Evolutionary conservation across 2,113 vertebrate genomes (phyloP).

Genomic region (Brachyhypopomus occidentalis): DNA sequence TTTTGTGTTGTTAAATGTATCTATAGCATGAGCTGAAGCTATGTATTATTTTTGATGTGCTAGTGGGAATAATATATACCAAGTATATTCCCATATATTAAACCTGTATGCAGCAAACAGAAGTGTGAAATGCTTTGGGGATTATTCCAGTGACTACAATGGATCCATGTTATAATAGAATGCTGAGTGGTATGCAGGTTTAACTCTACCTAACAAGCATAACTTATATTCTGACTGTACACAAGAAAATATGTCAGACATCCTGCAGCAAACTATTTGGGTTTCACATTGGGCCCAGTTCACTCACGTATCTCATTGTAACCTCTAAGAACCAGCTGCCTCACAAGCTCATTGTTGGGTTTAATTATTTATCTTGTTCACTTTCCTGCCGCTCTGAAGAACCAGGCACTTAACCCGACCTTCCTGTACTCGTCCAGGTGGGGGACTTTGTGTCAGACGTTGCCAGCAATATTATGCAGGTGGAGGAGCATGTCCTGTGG

Average conservation of each 20-base stretch:
- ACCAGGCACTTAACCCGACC: background rate
- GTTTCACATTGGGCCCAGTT: no score
- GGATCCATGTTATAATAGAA: background rate
- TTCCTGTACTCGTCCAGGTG: slow-evolving; percentile 67
- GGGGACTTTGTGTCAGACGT: slow-evolving; percentile 82
- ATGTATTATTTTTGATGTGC: background rate
- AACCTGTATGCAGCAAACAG: background rate
- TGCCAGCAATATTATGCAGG: slow-evolving; percentile 88
- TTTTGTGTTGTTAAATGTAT: background rate
- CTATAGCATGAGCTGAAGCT: background rate
- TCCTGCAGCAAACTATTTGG: no score
- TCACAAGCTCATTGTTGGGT: no score
- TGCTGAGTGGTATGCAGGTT: no score
- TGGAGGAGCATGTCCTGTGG: slow-evolving; percentile 87
- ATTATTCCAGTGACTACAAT: background rate
- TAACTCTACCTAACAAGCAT: no score
- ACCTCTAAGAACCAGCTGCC: no score
- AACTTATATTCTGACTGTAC: no score
- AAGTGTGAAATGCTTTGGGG: background rate
- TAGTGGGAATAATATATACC: background rate
- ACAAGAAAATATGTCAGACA: no score
- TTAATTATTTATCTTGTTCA: no score
- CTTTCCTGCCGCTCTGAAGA: background rate
- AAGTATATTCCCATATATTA: background rate
- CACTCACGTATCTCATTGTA: no score